phyloP scores from a whole-genome alignment of 2,888 invertebrate genomes.

The Gibbula magus region DNA sequence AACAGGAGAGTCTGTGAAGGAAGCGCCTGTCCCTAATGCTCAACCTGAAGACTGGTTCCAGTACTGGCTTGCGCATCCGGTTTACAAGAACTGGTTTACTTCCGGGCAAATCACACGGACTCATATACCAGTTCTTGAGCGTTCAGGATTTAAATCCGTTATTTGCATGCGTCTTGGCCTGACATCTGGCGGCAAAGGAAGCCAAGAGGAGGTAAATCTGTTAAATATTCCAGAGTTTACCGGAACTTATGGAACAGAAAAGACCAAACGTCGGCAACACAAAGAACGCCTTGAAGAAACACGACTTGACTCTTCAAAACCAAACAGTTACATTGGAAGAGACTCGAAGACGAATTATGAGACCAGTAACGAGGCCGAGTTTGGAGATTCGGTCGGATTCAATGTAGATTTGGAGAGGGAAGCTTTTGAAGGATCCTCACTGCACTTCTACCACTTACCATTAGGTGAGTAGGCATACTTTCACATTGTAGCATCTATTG shows the following conservation, averaged over 20 bases:
- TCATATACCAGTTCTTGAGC: conserved; percentile 53
- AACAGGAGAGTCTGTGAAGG: conserved; percentile 54
- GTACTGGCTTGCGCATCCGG: conserved; percentile 64
- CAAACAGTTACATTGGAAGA: conserved; percentile 50
- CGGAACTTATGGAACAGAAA: conserved; percentile 56
- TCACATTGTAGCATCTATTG: too few species aligned
- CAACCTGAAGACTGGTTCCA: conserved; percentile 61
- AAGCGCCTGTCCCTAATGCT: conserved; percentile 53
- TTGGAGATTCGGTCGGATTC: conserved; percentile 68
- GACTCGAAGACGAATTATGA: conserved; percentile 60
- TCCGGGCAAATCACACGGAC: conserved; percentile 63
- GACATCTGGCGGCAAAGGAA: conserved; percentile 47
- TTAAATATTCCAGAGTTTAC: conserved; percentile 59
- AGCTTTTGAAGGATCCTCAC: conserved; percentile 44
- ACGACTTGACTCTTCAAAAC: conserved; percentile 48
- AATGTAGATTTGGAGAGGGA: conserved; percentile 59
- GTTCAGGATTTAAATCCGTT: conserved; percentile 56
- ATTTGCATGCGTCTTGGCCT: conserved; percentile 61
- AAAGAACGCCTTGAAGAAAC: conserved; percentile 46
- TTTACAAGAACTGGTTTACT: conserved; percentile 62
- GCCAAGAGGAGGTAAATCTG: conserved; percentile 62
- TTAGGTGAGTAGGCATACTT: neutral
- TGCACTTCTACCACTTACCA: conserved; percentile 53
- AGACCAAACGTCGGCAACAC: conserved; percentile 52
- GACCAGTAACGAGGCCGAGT: conserved; percentile 55